These are phyloP conservation scores for Strigamia crassipes DNA, from an alignment of 2,888 invertebrate species.

Conservation along the genomic window DNA sequence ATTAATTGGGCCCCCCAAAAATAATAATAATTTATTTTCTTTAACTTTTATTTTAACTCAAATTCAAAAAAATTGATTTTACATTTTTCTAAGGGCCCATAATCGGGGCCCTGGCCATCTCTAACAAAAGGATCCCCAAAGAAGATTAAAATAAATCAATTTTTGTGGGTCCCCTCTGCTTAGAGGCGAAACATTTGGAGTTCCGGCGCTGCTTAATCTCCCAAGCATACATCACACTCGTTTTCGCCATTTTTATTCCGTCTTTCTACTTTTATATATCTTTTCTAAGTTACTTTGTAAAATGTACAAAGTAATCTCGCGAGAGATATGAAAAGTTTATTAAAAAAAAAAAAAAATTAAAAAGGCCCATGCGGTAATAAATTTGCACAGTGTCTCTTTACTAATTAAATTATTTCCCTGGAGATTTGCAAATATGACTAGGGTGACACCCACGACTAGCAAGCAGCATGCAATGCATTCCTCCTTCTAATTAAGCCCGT, in stretches of 20 bases:
- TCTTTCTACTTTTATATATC: background rate
- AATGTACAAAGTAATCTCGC: slow-evolving; percentile 20
- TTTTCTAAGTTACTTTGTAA: background rate
- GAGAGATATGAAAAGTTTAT: slow-evolving; percentile 32
- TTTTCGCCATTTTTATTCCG: background rate
- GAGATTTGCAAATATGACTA: slow-evolving; percentile 24
- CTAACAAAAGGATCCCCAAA: too few species aligned
- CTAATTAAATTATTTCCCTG: slow-evolving; percentile 36
- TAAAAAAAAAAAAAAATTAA: slow-evolving; percentile 24
- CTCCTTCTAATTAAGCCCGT: background rate
- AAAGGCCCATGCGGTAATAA: slow-evolving; percentile 7
- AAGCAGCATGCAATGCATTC: background rate
- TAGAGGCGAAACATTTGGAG: too few species aligned
- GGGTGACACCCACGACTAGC: slow-evolving; percentile 6
- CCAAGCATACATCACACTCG: too few species aligned
- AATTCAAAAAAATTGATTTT: too few species aligned
- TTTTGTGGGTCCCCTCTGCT: too few species aligned
- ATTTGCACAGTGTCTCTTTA: slow-evolving; percentile 28
- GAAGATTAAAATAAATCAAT: too few species aligned
- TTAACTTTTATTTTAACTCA: too few species aligned
- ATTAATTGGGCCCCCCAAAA: too few species aligned
- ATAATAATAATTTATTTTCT: too few species aligned
- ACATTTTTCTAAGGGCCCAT: too few species aligned
- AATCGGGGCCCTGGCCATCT: too few species aligned
- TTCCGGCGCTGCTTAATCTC: too few species aligned